Conservation (phyloP, 2,113 vertebrate species). For the Nesogale talazaci region DNA sequence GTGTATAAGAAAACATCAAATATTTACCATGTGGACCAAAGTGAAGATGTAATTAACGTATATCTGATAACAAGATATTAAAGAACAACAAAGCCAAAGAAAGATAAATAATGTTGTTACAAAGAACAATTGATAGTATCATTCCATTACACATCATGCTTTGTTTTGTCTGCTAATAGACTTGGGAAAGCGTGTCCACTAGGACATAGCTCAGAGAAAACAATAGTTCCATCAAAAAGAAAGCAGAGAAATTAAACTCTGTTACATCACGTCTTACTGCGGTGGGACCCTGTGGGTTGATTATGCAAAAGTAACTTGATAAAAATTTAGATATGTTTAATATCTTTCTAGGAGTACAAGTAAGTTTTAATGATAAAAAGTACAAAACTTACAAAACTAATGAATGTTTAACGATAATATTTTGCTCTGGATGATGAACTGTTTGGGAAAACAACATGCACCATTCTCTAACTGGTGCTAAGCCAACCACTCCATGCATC, state of each 20-base stretch:
- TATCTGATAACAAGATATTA: constrained; percentile 66
- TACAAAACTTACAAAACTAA: background rate
- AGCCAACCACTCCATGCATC: background rate
- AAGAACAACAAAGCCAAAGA: constrained; percentile 52
- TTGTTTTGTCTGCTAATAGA: background rate
- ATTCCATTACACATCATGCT: background rate
- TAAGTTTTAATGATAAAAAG: background rate
- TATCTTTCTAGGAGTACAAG: background rate
- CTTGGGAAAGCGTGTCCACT: background rate
- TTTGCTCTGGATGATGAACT: background rate
- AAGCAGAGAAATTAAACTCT: background rate
- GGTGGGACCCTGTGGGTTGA: background rate
- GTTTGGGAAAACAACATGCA: background rate
- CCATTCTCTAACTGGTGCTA: background rate
- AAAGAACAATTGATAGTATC: constrained; percentile 41
- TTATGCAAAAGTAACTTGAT: background rate
- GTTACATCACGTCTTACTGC: background rate
- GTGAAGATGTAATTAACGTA: constrained; percentile 56
- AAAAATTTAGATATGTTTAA: background rate
- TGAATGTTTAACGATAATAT: background rate
- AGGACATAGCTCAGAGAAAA: constrained; percentile 30
- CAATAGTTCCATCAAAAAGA: constrained; percentile 5
- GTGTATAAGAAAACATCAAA: constrained; percentile 64
- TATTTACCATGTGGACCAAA: constrained; percentile 64
- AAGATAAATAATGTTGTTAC: constrained; percentile 57